Base-by-base conservation (phyloP, 2,113 vertebrate genomes). In the Oncorhynchus clarkii region DNA sequence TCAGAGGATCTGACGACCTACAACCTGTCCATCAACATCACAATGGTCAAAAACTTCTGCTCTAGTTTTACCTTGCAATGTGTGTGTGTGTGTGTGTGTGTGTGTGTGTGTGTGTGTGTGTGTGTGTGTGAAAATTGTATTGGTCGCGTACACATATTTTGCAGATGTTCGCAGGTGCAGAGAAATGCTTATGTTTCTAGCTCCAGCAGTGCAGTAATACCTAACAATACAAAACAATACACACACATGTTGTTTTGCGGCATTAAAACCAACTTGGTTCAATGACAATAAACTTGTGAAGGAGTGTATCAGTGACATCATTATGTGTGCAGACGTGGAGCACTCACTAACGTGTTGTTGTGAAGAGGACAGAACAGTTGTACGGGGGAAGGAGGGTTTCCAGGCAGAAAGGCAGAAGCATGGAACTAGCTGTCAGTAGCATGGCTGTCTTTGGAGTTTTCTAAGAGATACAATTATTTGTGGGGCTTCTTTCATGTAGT, bases 401-500 rank as follows among this genome's bases (percentile, higher is more conserved):
- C 54, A 20, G 54, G 54, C 16, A 18, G 67, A 31, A 39, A 68
- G 67, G 67, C 31, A n/a, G 67, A 27, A 27, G 27, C 34, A 8
- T 7, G 39, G 39, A 45, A 9, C 2, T 5, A 69, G 34, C 67
- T 69, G 67, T 69, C 67, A 69, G 18, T 16, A 20, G 67, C 67
- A 45, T 26, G 67, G 12, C 31, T n/a, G 67, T 45, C 67, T 69
- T 39, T 68, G 31, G 31, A 9, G 34, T 39, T n/a, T 45, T 69
- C 34, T 69, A 26, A 69, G 29, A 22, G 29, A 39, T 1, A 45
- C 5, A 1, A 29, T 20, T 8, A 39, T 68, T 20, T 18, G n/a
- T 68, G 67, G 16, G 18, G 67, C 18, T 39, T 16, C 67, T 68
- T 68, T 68, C 67, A 69, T 45, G 39, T 69, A 69, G 67, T n/a